Conservation (phyloP, 2,113 vertebrate genomes). For the Laterallus jamaicensis region DNA sequence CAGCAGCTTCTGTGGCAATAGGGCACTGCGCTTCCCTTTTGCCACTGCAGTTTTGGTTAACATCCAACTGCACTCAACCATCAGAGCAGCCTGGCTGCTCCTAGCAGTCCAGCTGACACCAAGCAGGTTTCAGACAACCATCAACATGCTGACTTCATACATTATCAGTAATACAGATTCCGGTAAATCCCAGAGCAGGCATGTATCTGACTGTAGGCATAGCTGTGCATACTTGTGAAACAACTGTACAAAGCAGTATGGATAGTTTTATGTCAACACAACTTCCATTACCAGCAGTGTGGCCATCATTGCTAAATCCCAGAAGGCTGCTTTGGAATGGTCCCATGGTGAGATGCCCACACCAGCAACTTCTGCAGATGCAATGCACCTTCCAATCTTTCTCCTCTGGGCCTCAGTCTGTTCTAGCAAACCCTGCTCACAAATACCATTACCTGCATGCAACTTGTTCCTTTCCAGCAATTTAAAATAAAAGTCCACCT, state of each 20-base stretch:
- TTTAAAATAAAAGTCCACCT: background rate
- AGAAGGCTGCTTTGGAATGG: background rate
- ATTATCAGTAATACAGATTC: background rate
- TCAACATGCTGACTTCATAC: background rate
- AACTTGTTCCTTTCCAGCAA: background rate
- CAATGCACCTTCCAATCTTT: background rate
- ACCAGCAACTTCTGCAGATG: background rate
- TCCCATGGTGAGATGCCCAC: fast-evolving
- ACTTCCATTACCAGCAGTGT: background rate
- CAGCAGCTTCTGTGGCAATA: background rate
- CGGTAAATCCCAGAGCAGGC: background rate
- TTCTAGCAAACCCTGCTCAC: background rate
- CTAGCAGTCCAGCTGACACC: background rate
- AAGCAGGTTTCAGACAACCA: background rate
- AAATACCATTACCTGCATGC: background rate
- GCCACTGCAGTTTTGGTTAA: background rate
- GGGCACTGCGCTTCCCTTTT: background rate
- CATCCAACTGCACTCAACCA: background rate
- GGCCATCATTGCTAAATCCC: background rate
- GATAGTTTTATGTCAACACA: background rate
- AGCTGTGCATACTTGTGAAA: background rate
- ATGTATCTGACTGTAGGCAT: background rate
- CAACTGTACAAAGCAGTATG: background rate
- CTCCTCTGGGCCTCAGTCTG: background rate
- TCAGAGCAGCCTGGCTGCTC: background rate